Evolutionary conservation across 1,140 invertebrate genomes (phyloP), one percentile per base, ranked within the genome.

Genomic region (Nixonia krombeini): DNA sequence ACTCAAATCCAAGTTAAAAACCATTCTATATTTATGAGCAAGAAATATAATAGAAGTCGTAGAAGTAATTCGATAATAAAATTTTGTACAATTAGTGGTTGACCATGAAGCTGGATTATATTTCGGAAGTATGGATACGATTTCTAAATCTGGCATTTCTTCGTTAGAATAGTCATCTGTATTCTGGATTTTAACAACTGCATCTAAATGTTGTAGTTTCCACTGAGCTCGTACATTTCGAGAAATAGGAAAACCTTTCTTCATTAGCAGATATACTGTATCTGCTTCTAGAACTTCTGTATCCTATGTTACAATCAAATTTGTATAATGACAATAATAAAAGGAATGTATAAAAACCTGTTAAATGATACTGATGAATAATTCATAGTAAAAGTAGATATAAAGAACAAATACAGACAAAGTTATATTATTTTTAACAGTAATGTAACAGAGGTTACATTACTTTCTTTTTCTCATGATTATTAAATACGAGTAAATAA

Each of bases 1-100:
- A 82, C 92, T 94, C 59, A 95, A 86, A 81, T 95, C 93, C 41
- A 95, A 83, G 74, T 92, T 91, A 82, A 92, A 93, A 15, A 91
- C 91, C 58, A 93, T 87, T 52, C 90, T 80, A 75, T 94, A 93
- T 50, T 87, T 87, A 71, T 80, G 88, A 46, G 75, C 88, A 65
- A 85, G 86, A 82, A 84, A 87, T 71, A 86, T 81, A 35, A 88
- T 70, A 31, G 84, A 83, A 28, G 88, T 87, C n/a, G 82, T 68
- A 12, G 78, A 82, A 10, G 81, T 82, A 44, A 88, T 81, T 69
- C 80, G 76, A 72, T 88, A 91, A 61, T 83, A 78, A 71, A 86
- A 90, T 29, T 80, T 56, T 70, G 87, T 84, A 75, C 85, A 86
- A 51, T 80, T 87, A 51, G 88, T 84, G 16, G 76, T 73, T 17